A percentile compares a stretch with the other conserved stretches of the same genome.
These are phyloP conservation scores for Aphidius gifuensis DNA, from an alignment of 1,140 invertebrate species.

Conservation along the genomic window DNA sequence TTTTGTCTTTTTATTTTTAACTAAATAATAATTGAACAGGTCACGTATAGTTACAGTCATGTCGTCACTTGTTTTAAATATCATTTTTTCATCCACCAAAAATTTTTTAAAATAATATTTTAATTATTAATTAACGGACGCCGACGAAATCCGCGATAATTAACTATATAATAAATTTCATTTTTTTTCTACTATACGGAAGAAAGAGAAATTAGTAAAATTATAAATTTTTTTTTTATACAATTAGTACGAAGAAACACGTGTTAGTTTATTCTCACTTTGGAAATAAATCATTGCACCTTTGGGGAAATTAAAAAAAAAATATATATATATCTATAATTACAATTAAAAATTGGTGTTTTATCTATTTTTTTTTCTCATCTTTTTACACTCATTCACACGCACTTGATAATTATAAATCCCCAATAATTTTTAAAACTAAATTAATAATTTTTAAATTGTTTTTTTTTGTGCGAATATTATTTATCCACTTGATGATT, in stretches of 20 bases:
- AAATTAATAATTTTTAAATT: no score
- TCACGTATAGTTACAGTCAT: constrained; percentile 58
- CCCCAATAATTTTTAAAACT: constrained; percentile 2
- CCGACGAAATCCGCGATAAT: constrained; percentile 47
- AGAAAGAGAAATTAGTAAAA: no score
- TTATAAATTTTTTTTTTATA: no score
- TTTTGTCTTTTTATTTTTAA: no score
- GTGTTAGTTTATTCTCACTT: not conserved
- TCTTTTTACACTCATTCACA: constrained; percentile 1
- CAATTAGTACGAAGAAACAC: no score
- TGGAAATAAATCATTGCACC: constrained; percentile 16
- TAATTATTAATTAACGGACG: constrained; percentile 39
- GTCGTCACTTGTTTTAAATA: constrained; percentile 50
- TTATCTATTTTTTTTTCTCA: constrained; percentile 1
- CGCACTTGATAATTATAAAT: constrained; percentile 6
- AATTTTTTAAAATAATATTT: no score
- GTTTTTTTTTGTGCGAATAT: no score
- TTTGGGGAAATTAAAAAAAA: constrained; percentile 9
- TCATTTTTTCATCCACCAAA: not conserved
- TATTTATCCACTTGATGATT: no score
- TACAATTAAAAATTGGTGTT: constrained; percentile 22
- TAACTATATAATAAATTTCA: not conserved
- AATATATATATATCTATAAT: not conserved
- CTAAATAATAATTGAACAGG: constrained; percentile 53
- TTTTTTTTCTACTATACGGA: no score